Base-by-base conservation (phyloP, 2,888 invertebrate species). In the Augochlorella aurata region DNA sequence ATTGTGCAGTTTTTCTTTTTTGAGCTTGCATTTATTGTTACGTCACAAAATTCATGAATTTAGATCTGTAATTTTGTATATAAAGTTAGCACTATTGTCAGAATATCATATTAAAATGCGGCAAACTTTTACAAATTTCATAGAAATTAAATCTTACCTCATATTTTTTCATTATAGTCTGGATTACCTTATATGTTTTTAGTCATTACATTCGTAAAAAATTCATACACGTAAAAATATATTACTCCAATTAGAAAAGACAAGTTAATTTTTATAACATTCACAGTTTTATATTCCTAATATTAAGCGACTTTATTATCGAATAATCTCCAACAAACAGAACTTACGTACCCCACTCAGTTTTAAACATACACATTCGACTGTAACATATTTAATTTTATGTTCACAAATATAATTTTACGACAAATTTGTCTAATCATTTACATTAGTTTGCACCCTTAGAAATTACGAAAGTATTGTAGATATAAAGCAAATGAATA, bases 351-450 rank as follows among this genome's bases (percentile, higher is more conserved):
- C 38, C 38, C 29, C 18, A n/a, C 10, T 63, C 44, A 63, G 44
- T 38, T 65, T n/a, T 65, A 38, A 38, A 65, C 44, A 63, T 63
- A 65, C 29, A n/a, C 3, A 44, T 65, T 65, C 2, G n/a, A 65
- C 44, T 44, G 44, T 65, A 65, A 65, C 65, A 65, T n/a, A 65
- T 63, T n/a, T 38, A 47, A 63, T 61, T 63, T 50, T 50, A 63
- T 61, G 61, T 63, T 50, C 16, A 61, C 44, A 24, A 50, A 24
- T 61, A 38, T 44, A 58, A 21, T 44, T 58, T 58, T 8, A 9
- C 12, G n/a, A 49, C 1, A 74, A 67, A 61, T 45, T 49, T 49
- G 50, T 24, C 8, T 58, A 24, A 54, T 61, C 45, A 44, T 69
- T 49, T 50, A 44, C 47, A 58, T 74, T 54, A 75, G 4, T 75